Percentiles rank a stretch among this genome's conserved stretches.
Conservation (phyloP, 2,113 vertebrate genomes). For the Bolborhynchus lineola region DNA sequence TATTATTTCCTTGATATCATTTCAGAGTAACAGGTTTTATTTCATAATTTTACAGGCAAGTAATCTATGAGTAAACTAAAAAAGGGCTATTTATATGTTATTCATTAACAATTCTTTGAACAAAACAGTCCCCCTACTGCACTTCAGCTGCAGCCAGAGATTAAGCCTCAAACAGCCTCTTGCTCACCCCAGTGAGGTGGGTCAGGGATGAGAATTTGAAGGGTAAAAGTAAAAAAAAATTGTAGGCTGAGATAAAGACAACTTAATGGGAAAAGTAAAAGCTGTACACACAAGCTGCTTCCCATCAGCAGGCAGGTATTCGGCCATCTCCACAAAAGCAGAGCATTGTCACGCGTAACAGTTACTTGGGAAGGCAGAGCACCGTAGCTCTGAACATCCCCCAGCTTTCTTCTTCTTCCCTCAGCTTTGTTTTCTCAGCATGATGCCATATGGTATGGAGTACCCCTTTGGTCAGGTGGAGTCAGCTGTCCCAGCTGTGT, state of each 20-base stretch:
- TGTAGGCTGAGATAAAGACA: background rate
- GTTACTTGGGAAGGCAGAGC: background rate
- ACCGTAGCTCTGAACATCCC: background rate
- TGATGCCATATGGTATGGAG: background rate
- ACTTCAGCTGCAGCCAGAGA: background rate
- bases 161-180: background rate
- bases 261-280: background rate
- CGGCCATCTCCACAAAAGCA: background rate
- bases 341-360: background rate
- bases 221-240: background rate
- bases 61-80: background rate
- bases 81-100: background rate
- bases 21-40: background rate
- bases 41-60: background rate
- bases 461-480: background rate
- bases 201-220: background rate
- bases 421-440: background rate
- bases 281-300: background rate
- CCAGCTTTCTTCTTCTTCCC: background rate
- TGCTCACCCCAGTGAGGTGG: background rate
- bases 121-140: background rate
- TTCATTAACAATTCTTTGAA: background rate
- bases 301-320: background rate
- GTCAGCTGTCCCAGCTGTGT: background rate
- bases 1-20: background rate